Conservation (phyloP, 2,113 vertebrate species). For the Brevimyrus niger region DNA sequence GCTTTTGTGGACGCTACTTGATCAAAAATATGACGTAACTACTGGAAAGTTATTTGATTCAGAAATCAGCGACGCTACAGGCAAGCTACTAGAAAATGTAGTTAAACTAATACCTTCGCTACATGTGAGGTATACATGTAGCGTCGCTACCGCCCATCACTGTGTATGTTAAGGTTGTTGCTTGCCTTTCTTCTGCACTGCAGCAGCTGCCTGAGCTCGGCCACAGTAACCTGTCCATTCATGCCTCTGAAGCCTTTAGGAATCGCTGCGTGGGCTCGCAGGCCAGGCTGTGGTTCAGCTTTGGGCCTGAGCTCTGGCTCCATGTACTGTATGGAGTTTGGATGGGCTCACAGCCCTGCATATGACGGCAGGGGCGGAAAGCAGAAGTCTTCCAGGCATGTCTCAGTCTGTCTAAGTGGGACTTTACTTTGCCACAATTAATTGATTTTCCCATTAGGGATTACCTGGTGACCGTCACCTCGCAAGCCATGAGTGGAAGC, state of each 20-base stretch:
- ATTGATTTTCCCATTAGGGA: constrained; percentile 39
- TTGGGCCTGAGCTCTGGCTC: neutral
- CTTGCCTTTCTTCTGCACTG: neutral
- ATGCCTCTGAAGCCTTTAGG: neutral
- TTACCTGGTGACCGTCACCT: constrained; percentile 53
- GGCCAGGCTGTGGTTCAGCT: neutral
- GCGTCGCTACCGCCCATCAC: no score
- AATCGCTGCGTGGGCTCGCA: neutral
- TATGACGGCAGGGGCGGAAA: neutral
- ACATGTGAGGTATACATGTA: no score
- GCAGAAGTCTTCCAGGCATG: neutral
- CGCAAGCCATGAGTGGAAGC: constrained; percentile 40
- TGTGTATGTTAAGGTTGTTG: neutral
- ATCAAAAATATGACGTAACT: no score
- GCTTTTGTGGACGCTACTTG: no score
- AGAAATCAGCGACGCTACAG: no score
- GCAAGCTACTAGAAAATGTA: no score
- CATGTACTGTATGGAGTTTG: no score
- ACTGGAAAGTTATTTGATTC: no score
- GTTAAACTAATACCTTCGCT: no score
- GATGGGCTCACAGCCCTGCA: neutral
- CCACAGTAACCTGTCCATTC: neutral
- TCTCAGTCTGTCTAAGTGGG: neutral
- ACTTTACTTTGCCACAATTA: neutral
- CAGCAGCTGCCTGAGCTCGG: neutral